Base-by-base conservation (phyloP, 92 coral and sea anemone species). In the Blastomussa wellsi region DNA sequence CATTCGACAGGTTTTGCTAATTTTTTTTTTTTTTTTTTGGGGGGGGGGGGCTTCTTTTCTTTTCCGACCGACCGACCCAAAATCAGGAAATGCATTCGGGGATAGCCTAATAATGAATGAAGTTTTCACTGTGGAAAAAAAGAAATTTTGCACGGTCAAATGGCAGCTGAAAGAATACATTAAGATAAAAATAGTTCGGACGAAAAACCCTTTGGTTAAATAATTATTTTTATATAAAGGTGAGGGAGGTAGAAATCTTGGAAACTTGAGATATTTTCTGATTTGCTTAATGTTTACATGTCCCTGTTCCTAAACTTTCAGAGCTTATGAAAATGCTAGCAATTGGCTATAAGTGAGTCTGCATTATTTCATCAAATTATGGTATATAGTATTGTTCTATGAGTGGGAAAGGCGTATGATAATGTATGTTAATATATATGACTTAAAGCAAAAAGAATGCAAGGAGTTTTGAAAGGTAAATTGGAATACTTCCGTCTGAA, bases 371-470 rank as follows among this genome's bases (percentile, higher is more conserved):
- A 13, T 26, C 41, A 28, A 71, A 37, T 70, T 70, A 70, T 70
- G 26, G 1, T 69, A 12, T 68, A 33, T 33, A 17, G 22, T 65
- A 33, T 80, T 28, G 14, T 71, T 35, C 26, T 53, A 26, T 71
- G 85, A 48, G 20, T 15, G 1, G 51, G 11, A 42, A 35, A 35
- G 51, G 28, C 39, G 69, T 19, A 49, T 82, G 78, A 24, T 35
- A 71, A 81, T 51, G 7, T 13, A 32, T 32, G 76, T 2, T 49
- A 78, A 60, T 78, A 15, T 7, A 2, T 53, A 71, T 82, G 86
- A 82, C 86, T 71, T 70, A 38, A 72, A 70, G 16, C 86, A 70
- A 33, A 44, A 82, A 82, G 78, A 82, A 82, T 82, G 78, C 48
- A 33, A 31, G 49, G 16, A 16, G 32, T 51, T 41, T 44, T 39